Base-by-base conservation (phyloP, 2,113 vertebrate genomes). In the Cardinalis cardinalis region DNA sequence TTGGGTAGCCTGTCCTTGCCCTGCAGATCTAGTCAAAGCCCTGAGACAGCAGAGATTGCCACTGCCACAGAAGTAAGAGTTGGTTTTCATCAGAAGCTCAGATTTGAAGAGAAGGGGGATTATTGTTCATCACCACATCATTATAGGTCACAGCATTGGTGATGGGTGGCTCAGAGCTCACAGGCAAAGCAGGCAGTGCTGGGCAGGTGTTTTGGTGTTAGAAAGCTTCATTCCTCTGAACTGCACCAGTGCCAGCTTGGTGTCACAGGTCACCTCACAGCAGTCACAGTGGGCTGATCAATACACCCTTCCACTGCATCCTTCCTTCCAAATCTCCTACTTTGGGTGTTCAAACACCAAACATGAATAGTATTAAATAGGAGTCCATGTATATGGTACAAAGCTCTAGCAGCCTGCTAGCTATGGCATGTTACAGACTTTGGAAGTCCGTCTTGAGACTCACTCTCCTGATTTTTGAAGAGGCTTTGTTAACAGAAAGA, bases 121-220 rank as follows among this genome's bases (percentile, higher is more conserved):
- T 68, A 36, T 1, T 68, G n/a, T 53, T 68, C 12, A 10, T 82
- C 31, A 60, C 20, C 19, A 34, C 20, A 32, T 60, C 17, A 6
- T 46, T 53, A 2, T 13, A 46, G 17, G 17, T 60, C 12, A 7
- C 25, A 41, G 25, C 2, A 1, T 23, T 41, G 40, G 14, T 69
- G 63, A 25, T 1, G 3, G 14, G 31, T 29, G 61, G 32, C 31
- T 84, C 52, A 74, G 69, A 87, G 28, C 61, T 84, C 26, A 40
- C 49, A 92, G 41, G 43, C 18, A 66, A 84, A 70, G 64, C 0
- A 0, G 41, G 46, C 20, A 21, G 1, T 53, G 15, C 8, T 3
- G 2, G 9, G 12, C 2, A 2, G 10, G 25, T 61, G 29, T 52
- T 92, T 41, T 36, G 51, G 9, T 76, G 9, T 56, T 72, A 24